These are phyloP conservation scores for Mesoclemmys tuberculata DNA, from an alignment of 2,113 vertebrate species.

Conservation along the genomic window DNA sequence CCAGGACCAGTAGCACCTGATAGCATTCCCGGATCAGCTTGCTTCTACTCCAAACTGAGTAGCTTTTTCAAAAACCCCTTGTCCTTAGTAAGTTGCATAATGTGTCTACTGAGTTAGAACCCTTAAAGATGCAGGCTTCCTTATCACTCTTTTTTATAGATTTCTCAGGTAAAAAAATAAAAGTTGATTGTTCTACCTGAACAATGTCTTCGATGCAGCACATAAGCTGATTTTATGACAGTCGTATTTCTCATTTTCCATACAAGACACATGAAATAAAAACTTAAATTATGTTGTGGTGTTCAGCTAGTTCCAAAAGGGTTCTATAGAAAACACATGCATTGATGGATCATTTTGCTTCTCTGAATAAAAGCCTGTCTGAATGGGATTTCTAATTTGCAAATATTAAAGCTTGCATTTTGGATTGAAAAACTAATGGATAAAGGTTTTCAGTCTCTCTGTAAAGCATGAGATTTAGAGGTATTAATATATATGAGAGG, in stretches of 20 bases:
- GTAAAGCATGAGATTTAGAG: not conserved
- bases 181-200: not conserved
- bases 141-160: not conserved
- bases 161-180: not conserved
- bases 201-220: slow-evolving; percentile 6
- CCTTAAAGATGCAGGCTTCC: not conserved
- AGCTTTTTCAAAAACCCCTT: not conserved
- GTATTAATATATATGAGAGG: not conserved
- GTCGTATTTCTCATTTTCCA: not conserved
- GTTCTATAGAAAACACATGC: not conserved
- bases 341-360: not conserved
- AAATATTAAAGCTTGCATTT: not conserved
- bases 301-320: not conserved
- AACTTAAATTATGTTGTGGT: not conserved
- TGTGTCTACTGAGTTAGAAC: not conserved
- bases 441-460: not conserved
- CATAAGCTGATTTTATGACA: not conserved
- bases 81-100: not conserved
- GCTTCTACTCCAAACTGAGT: not conserved
- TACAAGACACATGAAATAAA: slow-evolving; percentile 5
- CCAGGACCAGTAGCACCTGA: not conserved
- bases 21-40: too few species aligned
- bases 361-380: not conserved
- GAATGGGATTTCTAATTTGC: not conserved
- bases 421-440: slow-evolving; percentile 32